Evolutionary conservation across 2,113 vertebrate genomes (phyloP).

Genomic region (Choloepus hoffmanni): DNA sequence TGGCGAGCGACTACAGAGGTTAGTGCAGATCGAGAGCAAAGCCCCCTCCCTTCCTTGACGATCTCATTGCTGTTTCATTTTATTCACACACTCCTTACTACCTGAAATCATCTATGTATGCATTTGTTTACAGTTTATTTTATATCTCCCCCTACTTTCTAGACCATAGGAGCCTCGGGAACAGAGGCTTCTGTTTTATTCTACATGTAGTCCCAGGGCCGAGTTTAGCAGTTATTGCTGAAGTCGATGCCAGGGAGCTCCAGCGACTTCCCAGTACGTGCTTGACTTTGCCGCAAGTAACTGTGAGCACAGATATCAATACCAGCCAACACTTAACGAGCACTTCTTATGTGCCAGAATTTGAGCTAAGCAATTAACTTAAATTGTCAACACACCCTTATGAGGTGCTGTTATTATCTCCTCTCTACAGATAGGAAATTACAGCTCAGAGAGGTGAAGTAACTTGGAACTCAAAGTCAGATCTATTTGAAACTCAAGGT

Average conservation of each 20-base stretch:
- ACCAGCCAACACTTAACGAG: not conserved
- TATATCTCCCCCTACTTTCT: not conserved
- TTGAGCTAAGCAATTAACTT: conserved; percentile 27
- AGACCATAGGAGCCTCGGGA: not conserved
- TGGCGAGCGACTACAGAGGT: not conserved
- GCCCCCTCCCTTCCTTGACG: not conserved
- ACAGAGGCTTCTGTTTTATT: not conserved
- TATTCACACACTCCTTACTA: not conserved
- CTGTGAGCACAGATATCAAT: not conserved
- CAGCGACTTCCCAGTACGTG: not conserved
- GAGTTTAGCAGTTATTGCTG: not conserved
- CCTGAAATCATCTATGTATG: not conserved
- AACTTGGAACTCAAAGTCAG: not conserved
- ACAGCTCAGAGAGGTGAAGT: not conserved
- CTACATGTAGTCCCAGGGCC: not conserved
- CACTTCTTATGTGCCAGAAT: not conserved
- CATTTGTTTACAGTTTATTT: not conserved
- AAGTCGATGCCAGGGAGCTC: not conserved
- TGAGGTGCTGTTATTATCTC: not conserved
- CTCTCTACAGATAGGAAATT: not conserved
- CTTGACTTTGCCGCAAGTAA: not conserved
- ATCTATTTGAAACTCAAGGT: not conserved
- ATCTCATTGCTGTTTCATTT: not conserved
- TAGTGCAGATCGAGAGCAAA: not conserved
- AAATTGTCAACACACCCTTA: not conserved